A percentile compares a stretch with the other conserved stretches of the same genome.
These are phyloP conservation scores for Vireo altiloquus DNA, from an alignment of 2,113 vertebrate species.

Conservation along the genomic window DNA sequence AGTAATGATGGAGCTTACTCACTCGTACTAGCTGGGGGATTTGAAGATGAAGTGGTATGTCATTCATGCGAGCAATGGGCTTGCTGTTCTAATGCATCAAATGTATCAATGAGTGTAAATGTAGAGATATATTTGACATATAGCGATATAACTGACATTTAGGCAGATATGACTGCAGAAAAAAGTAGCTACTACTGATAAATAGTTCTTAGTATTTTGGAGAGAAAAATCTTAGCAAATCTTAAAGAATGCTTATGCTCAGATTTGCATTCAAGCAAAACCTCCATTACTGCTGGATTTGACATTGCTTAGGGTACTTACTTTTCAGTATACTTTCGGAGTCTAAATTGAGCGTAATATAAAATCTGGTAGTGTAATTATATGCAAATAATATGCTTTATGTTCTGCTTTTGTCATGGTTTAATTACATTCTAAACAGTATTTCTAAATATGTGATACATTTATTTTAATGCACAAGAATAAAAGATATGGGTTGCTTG, in stretches of 20 bases:
- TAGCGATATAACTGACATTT: background rate
- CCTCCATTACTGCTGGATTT: background rate
- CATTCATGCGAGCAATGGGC: background rate
- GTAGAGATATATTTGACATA: background rate
- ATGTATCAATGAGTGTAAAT: background rate
- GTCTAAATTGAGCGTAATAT: background rate
- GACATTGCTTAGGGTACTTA: background rate
- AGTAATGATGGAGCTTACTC: constrained; percentile 97
- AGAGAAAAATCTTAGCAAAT: background rate
- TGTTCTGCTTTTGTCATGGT: background rate
- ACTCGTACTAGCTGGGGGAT: constrained; percentile 94
- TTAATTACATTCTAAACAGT: background rate
- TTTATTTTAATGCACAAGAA: background rate
- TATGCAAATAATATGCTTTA: background rate
- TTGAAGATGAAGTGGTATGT: constrained; percentile 99
- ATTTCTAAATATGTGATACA: background rate
- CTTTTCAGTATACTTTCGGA: background rate
- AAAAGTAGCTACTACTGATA: background rate
- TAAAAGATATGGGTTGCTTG: background rate
- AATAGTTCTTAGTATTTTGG: background rate
- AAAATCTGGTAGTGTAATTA: background rate
- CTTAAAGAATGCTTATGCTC: background rate
- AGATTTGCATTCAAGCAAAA: background rate
- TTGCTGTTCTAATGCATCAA: background rate
- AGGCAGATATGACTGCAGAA: background rate